Conservation (phyloP, 2,797 vertebrate species). For the Notamacropus eugenii region DNA sequence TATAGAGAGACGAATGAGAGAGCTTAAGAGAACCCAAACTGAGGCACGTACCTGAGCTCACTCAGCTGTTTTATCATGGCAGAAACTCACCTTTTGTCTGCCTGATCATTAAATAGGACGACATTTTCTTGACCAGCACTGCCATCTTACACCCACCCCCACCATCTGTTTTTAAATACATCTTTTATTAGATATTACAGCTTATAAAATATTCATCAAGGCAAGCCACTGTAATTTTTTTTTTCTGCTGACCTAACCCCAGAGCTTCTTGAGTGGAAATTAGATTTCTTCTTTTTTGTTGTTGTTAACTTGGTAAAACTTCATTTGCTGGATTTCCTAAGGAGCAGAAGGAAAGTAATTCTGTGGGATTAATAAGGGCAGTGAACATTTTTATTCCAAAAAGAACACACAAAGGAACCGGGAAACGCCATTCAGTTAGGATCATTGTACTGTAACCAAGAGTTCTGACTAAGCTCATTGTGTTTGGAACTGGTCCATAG, state of each 20-base stretch:
- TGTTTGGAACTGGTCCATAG: constrained; percentile 74
- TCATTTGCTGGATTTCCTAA: constrained; percentile 79
- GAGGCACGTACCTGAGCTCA: constrained; percentile 1
- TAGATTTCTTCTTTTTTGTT: constrained; percentile 69
- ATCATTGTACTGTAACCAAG: constrained; percentile 70
- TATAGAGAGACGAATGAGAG: neutral
- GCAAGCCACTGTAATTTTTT: constrained; percentile 76
- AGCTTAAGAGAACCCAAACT: constrained; percentile 20
- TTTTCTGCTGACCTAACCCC: constrained; percentile 82
- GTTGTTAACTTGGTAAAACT: constrained; percentile 73
- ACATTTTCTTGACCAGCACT: constrained; percentile 74
- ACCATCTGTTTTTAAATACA: constrained; percentile 78
- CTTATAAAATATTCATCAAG: constrained; percentile 84
- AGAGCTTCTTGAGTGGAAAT: constrained; percentile 82
- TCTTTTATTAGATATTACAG: constrained; percentile 71
- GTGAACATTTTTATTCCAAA: constrained; percentile 74
- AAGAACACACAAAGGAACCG: constrained; percentile 63
- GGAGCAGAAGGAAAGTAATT: constrained; percentile 76
- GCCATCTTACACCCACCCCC: neutral
- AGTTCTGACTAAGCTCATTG: constrained; percentile 75
- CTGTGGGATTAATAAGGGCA: constrained; percentile 80
- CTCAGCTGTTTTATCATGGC: constrained; percentile 45
- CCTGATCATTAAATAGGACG: constrained; percentile 71
- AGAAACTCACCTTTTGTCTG: constrained; percentile 59
- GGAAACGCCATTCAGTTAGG: constrained; percentile 71